Base-by-base conservation (phyloP, 2,113 vertebrate species). In the Oryzias curvinotus region DNA sequence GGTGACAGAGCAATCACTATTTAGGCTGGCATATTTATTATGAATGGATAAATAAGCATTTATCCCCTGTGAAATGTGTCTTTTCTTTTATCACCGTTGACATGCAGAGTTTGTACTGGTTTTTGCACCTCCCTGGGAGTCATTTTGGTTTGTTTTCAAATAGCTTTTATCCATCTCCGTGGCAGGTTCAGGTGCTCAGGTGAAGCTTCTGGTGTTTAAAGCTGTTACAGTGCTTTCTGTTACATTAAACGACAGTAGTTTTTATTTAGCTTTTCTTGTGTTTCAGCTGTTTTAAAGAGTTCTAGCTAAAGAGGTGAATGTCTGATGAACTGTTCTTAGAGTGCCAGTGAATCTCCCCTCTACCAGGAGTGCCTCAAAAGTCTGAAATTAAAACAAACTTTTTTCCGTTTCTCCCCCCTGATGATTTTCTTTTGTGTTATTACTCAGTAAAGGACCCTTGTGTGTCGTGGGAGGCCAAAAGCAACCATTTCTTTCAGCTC, bases 321-420 rank as follows among this genome's bases (percentile, higher is more conserved):
- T 84, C 54, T 77, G 68, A 77, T 70, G 56, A 70, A 58, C 28
- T 85, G 80, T 82, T 86, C 12, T 86, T 79, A 88, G 81, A 67
- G 65, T 83, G 80, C 79, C 73, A 76, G 79, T 75, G 69, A 81
- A 81, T 71, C 72, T 78, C 85, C 82, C 72, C 80, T 85, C 77
- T 77, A 85, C 68, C 73, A 73, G 65, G 83, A 80, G 80, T 86
- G 81, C 85, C 78, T 83, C 84, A 79, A 65, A 52, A 79, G 76
- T 76, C 77, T 78, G 80, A 83, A 81, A 58, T 49, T 10, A 73
- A 63, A 59, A 64, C 0, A 23, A 10, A 56, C 58, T 42, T 47
- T 48, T 28, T 49, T 65, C 43, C 45, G 16, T 12, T 7, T n/a
- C 2, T 25, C 4, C 1, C 16, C 28, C 7, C 13, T 43, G 2